Evolutionary conservation across 2,113 vertebrate species (phyloP), one percentile per base, ranked within the genome.

Genomic region (Rhinoptilus africanus): DNA sequence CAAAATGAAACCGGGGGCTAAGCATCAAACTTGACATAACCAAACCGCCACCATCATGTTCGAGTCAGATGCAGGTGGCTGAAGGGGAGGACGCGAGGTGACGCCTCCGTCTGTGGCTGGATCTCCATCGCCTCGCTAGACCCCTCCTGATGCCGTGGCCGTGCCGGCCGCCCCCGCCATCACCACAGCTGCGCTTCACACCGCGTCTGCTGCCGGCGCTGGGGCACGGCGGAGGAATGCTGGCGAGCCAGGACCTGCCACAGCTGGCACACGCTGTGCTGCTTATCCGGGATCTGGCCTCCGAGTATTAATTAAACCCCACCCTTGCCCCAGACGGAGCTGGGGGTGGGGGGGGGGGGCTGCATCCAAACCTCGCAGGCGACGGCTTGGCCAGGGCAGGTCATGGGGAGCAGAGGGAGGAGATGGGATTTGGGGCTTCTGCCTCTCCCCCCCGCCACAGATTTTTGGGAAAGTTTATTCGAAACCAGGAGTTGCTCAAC

Each of bases 41-140:
- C 63, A 3, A 32, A 2, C 0, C 0, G 10, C 14, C 1, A 0
- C 72, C 1, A 0, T 43, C 37, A 0, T 27, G 0, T 15, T 8
- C 9, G 4, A 4, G 32, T 9, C 1, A 32, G 75, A 30, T 11
- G 43, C n/a, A 3, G 18, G 0, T 43, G 43, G 81, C 27, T 1
- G 56, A 9, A 13, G 26, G 21, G 16, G 20, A 14, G 5, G 60
- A 14, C 7, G 5, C 24, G 3, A 2, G 69, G 79, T 4, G 83
- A 17, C 0, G 4, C 60, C 72, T 45, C 57, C 0, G 6, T 2
- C 30, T 1, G 14, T 0, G 34, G 64, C 54, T 4, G 80, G 62
- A 6, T 7, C 66, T 6, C 87, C 14, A 1, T 1, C 12, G 13
- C 10, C 68, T 17, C 3, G 11, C n/a, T 4, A 1, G 12, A 10